Conservation (phyloP, 2,888 invertebrate species). For the Cantharis nigra region DNA sequence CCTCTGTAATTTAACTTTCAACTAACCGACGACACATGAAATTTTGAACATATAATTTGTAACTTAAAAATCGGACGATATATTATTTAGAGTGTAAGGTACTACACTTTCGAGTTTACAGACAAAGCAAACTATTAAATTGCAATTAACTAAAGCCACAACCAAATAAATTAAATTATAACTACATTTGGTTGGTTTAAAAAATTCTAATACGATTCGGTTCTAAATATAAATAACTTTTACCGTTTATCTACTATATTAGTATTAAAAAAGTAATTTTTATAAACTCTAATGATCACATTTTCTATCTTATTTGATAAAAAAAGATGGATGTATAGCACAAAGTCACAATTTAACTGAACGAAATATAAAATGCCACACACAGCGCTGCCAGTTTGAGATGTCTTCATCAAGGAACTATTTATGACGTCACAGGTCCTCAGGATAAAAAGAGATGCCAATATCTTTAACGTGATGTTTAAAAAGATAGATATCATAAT, state of each 20-base stretch:
- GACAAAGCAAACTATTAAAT: neutral
- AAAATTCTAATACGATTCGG: slow-evolving; percentile 33
- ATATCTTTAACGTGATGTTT: neutral
- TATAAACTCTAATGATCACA: slow-evolving; percentile 8
- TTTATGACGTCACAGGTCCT: slow-evolving; percentile 52
- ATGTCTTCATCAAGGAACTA: slow-evolving; percentile 57
- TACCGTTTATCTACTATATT: slow-evolving; percentile 23
- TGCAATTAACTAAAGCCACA: neutral
- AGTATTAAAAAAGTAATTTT: slow-evolving; percentile 8
- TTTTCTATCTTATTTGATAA: neutral
- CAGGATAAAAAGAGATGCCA: slow-evolving; percentile 30
- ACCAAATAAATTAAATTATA: neutral
- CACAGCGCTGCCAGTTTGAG: slow-evolving; percentile 54
- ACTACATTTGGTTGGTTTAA: neutral
- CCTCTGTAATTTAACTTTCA: neutral
- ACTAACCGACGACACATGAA: neutral
- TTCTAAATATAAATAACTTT: slow-evolving; percentile 28
- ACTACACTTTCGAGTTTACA: neutral
- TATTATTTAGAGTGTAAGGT: neutral
- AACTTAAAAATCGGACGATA: neutral
- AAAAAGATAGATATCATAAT: slow-evolving; percentile 16
- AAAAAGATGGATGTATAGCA: slow-evolving; percentile 29
- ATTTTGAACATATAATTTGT: neutral
- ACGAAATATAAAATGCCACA: slow-evolving; percentile 54
- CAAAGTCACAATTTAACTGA: slow-evolving; percentile 40